Conservation (phyloP, 2,888 invertebrate species). For the Drosophila robusta region DNA sequence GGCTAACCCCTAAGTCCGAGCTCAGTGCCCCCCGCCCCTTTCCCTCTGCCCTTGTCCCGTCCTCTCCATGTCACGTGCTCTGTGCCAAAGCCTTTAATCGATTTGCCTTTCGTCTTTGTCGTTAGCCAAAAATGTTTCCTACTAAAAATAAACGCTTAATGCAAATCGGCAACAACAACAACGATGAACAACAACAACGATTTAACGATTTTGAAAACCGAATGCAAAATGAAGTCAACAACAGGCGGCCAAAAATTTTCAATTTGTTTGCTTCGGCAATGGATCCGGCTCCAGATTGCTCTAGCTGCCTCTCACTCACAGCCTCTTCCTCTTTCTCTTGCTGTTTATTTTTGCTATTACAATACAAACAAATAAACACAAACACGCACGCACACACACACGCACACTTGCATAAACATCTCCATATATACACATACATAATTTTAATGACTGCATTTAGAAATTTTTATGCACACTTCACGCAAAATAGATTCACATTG, state of each 20-base stretch:
- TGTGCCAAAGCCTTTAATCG: constrained; percentile 69
- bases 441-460: constrained; percentile 47
- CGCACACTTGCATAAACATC: constrained; percentile 10
- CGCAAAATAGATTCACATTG: constrained; percentile 2
- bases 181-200: constrained; percentile 8
- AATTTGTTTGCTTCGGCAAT: constrained; percentile 48
- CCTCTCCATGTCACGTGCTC: constrained; percentile 58
- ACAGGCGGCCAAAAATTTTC: constrained; percentile 32
- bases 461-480: constrained; percentile 10
- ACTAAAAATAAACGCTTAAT: constrained; percentile 75
- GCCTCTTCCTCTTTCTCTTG: background rate
- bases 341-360: constrained; percentile 54
- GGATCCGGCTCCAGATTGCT: constrained; percentile 11
- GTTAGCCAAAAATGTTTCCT: constrained; percentile 57
- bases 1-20: background rate
- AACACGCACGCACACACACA: constrained; percentile 27
- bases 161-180: constrained; percentile 46
- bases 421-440: constrained; percentile 35
- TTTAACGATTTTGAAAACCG: constrained; percentile 28
- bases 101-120: constrained; percentile 58
- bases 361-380: constrained; percentile 37
- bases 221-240: constrained; percentile 57
- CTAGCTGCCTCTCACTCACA: background rate
- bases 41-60: no score
- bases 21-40: background rate